Base-by-base conservation (phyloP, 1,140 invertebrate species). In the Nephotettix cincticeps region DNA sequence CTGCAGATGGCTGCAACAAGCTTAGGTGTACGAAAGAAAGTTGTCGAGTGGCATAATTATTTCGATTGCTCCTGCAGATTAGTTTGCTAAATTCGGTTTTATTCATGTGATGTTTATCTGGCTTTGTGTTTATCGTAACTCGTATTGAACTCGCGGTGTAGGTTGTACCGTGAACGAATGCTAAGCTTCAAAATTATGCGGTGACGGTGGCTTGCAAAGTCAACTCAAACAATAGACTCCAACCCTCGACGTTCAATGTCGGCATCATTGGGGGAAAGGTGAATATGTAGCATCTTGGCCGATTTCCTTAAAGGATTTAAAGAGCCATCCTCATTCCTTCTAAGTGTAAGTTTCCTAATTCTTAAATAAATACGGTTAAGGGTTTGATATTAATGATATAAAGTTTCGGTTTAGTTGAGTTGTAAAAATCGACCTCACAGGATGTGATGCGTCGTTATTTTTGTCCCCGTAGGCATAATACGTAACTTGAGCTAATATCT, bases 371-470 rank as follows among this genome's bases (percentile, higher is more conserved):
- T 58, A 25, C 14, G 23, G 23, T 58, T 11, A 25, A 58, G 3
- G 54, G n/a, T n/a, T 25, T 25, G 21, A 14, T 21, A 25, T 3
- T 13, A 58, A 21, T 21, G 23, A 58, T 14, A 58, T 28, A 21
- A 11, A 21, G n/a, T 27, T 28, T 14, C 56, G 6, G 23, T 25
- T 61, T 4, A 4, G 2, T 2, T 61, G 27, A 29, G 32, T n/a
- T 54, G 6, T 32, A 25, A 67, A 67, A 67, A 45, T 45, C 25
- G 64, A 67, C 32, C 64, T 67, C 64, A 43, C 36, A 45, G 64
- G 64, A 45, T 67, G 32, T 67, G 64, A 67, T 67, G 64, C 64
- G 64, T 67, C 32, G 64, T 67, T 67, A 67, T 67, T 67, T 67
- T 67, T 43, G 40, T 67, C 64, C 64, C 64, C 40, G 36, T 27